A percentile compares a stretch with the other conserved stretches of the same genome.
Evolutionary conservation across 1,140 invertebrate species (phyloP).

Genomic region (Ridgeia piscesae): DNA sequence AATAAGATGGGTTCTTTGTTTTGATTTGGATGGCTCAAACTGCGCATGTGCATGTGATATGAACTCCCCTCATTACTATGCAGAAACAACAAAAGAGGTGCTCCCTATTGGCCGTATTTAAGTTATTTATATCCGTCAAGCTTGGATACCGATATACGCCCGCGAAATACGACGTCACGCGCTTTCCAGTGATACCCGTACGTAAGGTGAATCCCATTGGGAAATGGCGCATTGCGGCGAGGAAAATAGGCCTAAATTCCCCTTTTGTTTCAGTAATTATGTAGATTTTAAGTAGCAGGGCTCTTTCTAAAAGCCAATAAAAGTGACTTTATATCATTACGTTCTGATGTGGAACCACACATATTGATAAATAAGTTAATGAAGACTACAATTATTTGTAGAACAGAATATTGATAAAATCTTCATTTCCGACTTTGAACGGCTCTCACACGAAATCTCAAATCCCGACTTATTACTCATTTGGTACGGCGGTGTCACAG

Average conservation of each 20-base stretch:
- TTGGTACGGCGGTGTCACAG: not conserved
- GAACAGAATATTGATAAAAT: not conserved
- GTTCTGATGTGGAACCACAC: not conserved
- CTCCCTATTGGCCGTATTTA: not conserved
- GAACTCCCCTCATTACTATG: not conserved
- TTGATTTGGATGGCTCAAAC: not conserved
- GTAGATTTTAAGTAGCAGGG: not conserved
- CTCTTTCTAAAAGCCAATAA: not conserved
- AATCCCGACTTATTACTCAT: slow-evolving; percentile 5
- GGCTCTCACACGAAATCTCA: not conserved
- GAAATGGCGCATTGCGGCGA: not conserved
- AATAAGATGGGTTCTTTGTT: not conserved
- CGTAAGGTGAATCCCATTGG: not conserved
- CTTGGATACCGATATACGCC: not conserved
- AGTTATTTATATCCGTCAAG: not conserved
- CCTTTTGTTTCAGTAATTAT: not conserved
- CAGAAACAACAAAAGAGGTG: not conserved
- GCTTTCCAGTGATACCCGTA: not conserved
- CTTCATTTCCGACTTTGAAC: not conserved
- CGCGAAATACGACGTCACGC: not conserved
- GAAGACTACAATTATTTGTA: not conserved
- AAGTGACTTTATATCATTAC: not conserved
- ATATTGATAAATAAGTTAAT: not conserved
- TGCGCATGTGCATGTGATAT: not conserved
- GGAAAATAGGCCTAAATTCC: not conserved